Evolutionary conservation across 2,888 invertebrate species (phyloP).

Genomic region (Acleris holmiana): DNA sequence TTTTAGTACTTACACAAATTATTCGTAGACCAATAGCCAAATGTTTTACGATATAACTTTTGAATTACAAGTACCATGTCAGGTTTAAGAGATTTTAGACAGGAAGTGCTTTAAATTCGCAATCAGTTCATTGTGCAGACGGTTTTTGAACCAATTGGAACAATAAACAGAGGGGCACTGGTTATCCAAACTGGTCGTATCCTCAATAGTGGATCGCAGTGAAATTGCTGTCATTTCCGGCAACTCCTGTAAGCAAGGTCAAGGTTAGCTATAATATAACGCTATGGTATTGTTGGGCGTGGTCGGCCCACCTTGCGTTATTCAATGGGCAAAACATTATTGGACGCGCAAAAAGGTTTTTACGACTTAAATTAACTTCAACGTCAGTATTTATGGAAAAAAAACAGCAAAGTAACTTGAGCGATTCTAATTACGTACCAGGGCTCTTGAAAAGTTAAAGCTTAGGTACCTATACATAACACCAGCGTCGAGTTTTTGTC

Average conservation of each 20-base stretch:
- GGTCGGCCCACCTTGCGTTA: conserved; percentile 58
- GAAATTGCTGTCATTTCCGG: conserved; percentile 45
- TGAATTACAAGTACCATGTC: background rate
- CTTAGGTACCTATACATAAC: background rate
- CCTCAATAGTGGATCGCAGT: conserved; percentile 47
- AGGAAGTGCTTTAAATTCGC: conserved; percentile 22
- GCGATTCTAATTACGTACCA: no score
- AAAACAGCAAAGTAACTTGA: no score
- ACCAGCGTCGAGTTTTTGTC: conserved; percentile 19
- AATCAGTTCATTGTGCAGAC: conserved; percentile 22
- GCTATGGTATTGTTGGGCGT: conserved; percentile 55
- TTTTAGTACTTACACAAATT: no score
- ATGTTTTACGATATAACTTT: background rate
- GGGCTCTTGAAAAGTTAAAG: conserved; percentile 17
- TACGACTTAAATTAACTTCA: background rate
- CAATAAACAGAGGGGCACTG: conserved; percentile 29
- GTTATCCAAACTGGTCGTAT: conserved; percentile 40
- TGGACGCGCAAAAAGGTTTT: conserved; percentile 27
- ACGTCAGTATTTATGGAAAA: no score
- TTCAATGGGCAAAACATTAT: conserved; percentile 50
- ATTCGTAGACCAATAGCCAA: no score
- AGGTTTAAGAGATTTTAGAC: conserved; percentile 15
- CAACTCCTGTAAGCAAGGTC: conserved; percentile 54
- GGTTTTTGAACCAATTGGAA: conserved; percentile 30
- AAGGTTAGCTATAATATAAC: conserved; percentile 53